Conservation (phyloP, 2,888 invertebrate genomes). For the Spisula solida region DNA sequence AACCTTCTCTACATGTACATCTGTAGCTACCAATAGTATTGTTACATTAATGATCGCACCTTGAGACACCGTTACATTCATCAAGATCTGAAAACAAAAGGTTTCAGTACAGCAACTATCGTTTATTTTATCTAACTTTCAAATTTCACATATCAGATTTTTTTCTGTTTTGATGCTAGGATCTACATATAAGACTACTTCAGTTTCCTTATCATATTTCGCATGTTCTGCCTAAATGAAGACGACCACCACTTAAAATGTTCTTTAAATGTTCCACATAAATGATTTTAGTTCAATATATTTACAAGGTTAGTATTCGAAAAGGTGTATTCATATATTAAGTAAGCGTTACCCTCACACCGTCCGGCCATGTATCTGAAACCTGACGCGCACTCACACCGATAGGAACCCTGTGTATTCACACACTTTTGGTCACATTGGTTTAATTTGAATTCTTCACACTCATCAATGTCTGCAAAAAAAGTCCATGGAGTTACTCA, state of each 20-base stretch:
- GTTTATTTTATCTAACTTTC: not conserved
- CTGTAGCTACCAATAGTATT: conserved; percentile 46
- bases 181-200: too few relatives aligned
- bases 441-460: not conserved
- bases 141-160: too few relatives aligned
- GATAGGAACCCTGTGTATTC: conserved; percentile 35
- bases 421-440: conserved; percentile 41
- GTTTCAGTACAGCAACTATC: not conserved
- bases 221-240: too few relatives aligned
- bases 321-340: too few relatives aligned
- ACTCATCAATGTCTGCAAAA: conserved; percentile 48
- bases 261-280: too few relatives aligned
- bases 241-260: too few relatives aligned
- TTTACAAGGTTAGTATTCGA: too few relatives aligned
- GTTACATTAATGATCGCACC: conserved; percentile 33
- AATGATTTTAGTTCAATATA: too few relatives aligned
- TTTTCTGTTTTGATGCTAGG: too few relatives aligned
- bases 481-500: not conserved
- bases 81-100: conserved; percentile 33
- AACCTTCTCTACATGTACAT: conserved; percentile 42
- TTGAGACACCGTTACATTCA: conserved; percentile 29
- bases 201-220: too few relatives aligned
- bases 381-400: conserved; percentile 35
- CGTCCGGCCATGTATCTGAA: not conserved
- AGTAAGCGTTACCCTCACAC: not conserved